Percentiles rank a stretch among this genome's conserved stretches.
Conservation (phyloP, 2,797 vertebrate species). For the Sebastiscus albofasciatus region DNA sequence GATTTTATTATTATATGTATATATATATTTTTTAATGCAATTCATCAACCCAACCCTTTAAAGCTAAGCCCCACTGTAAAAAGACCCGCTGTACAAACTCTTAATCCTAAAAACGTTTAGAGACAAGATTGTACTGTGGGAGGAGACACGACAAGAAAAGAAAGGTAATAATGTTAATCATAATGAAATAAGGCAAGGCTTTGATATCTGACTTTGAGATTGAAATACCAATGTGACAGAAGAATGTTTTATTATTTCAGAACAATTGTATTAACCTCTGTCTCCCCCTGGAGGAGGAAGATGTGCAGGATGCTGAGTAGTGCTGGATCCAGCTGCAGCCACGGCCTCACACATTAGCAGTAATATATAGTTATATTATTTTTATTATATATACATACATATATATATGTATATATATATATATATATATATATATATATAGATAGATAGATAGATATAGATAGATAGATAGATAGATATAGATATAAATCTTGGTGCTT, state of each 20-base stretch:
- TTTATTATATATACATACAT: too few relatives aligned
- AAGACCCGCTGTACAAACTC: neutral
- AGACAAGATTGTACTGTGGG: neutral
- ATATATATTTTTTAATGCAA: too few relatives aligned
- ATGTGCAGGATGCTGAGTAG: fast-evolving
- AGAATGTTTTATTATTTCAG: neutral
- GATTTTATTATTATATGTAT: too few relatives aligned
- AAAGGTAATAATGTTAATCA: neutral
- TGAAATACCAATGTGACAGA: neutral
- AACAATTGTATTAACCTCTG: neutral
- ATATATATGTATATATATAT: too few relatives aligned
- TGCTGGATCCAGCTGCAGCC: too few relatives aligned
- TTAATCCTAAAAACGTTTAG: neutral
- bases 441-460: too few relatives aligned
- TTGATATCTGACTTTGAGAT: neutral
- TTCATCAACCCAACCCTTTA: neutral
- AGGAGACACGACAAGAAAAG: neutral
- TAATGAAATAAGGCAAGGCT: neutral
- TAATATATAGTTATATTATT: too few relatives aligned
- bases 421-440: too few relatives aligned
- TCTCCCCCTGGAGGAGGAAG: neutral
- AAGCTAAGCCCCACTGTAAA: neutral
- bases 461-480: too few relatives aligned
- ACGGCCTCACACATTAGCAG: too few relatives aligned
- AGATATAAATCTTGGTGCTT: too few relatives aligned